Evolutionary conservation across 64 coral and sea anemone genomes (phyloP).

Genomic region (Anthopleura sola): DNA sequence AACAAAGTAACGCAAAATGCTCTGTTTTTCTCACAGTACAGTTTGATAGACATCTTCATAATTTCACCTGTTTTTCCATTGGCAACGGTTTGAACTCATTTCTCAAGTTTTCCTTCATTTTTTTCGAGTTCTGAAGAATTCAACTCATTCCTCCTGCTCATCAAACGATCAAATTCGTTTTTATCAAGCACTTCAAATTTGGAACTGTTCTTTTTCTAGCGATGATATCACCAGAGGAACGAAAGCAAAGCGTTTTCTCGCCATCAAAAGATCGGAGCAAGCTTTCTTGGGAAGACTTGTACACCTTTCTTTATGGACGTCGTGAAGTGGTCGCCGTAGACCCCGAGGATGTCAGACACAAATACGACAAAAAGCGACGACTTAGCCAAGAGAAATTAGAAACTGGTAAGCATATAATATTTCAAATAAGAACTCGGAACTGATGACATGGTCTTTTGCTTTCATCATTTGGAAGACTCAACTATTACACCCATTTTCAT

Average conservation of each 20-base stretch:
- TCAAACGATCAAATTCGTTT: too few relatives aligned
- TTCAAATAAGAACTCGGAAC: neutral
- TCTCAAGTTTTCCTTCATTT: neutral
- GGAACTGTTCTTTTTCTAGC: slow-evolving; percentile 2
- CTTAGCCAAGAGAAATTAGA: neutral
- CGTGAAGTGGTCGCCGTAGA: slow-evolving; percentile 21
- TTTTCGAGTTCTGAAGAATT: neutral
- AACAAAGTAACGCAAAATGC: too few relatives aligned
- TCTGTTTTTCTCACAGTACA: too few relatives aligned
- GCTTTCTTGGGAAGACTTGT: slow-evolving; percentile 77
- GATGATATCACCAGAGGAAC: neutral
- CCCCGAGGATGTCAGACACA: neutral
- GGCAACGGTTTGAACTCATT: too few relatives aligned
- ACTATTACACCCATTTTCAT: too few relatives aligned
- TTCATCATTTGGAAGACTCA: too few relatives aligned
- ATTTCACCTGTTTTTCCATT: too few relatives aligned
- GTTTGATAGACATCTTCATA: too few relatives aligned
- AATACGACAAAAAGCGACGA: neutral
- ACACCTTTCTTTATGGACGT: slow-evolving; percentile 76
- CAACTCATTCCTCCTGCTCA: neutral
- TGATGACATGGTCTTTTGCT: too few relatives aligned
- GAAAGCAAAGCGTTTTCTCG: neutral
- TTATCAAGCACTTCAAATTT: neutral
- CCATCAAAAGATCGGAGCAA: neutral
- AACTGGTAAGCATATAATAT: neutral